Evolutionary conservation across 1,140 invertebrate genomes (phyloP), one percentile per base, ranked within the genome.

Genomic region (Habropoda laboriosa): DNA sequence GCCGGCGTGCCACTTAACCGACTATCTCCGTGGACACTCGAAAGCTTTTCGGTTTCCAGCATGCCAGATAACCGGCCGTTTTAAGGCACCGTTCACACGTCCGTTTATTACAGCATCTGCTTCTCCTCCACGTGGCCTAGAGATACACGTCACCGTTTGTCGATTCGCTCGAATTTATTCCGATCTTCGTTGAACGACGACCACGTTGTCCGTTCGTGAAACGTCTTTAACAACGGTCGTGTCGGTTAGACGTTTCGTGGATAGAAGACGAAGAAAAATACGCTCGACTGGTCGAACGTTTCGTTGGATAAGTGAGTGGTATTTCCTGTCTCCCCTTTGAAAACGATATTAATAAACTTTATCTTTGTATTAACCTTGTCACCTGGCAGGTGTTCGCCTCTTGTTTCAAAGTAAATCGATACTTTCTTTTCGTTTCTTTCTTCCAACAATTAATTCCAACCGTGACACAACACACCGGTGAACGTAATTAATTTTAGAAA

Each of bases 11-110:
- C 82, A 87, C 87, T 86, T 82, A 87, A 81, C 82, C 81, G 82
- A 80, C 86, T 90, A 90, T 90, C 89, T 79, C 74, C 27, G 72
- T 77, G 87, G 87, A 89, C 87, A 89, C 86, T 88, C 88, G 86
- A 89, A 90, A 90, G 86, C 85, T 90, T 88, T 90, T 89, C 80
- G 86, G 80, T 87, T 84, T 84, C 70, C 81, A 70, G 57, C 64
- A 18, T 49, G 77, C 49, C 47, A 74, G 81, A 82, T 82, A 82
- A 84, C 63, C 72, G 35, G 72, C 61, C 63, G 71, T 72, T 83
- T 68, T 53, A 68, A 80, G 78, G 77, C 64, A 57, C 42, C 60
- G 55, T 73, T 79, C 68, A 70, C 80, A 60, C 74, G 35, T 80
- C 60, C 78, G 80, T 79, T 84, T 70, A 80, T 79, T 79, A 73